Evolutionary conservation across 2,888 invertebrate species (phyloP), one percentile per base, ranked within the genome.

Genomic region (Strigamia transsilvanica): DNA sequence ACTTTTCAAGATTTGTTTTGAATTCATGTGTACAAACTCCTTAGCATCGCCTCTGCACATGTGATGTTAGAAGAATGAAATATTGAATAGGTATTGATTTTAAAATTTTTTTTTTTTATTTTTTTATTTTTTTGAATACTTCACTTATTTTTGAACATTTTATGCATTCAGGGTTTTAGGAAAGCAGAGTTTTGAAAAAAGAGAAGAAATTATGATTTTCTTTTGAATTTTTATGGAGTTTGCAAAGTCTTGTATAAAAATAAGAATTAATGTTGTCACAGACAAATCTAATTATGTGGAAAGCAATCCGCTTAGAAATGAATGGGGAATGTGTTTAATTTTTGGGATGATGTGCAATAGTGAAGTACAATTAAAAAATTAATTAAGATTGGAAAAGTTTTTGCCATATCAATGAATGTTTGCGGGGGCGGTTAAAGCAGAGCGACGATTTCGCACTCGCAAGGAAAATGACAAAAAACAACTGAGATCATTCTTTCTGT

Each of bases 21-120:
- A 66, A 66, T 27, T 21, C 27, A 66, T 66, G 66, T 66, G 66
- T 66, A 66, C 66, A 66, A 66, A 66, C 66, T 66, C 23, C 66
- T 66, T 66, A 66, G 66, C 66, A 66, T 66, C 66, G 23, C 66
- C 66, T 21, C 23, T 21, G 66, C 66, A 66, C 66, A 66, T 66
- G 66, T 23, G 66, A 7, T 66, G 66, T 66, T 23, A 66, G 66
- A 23, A 21, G 23, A 66, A 66, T 66, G 66, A 66, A 66, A 66
- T 66, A 66, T 66, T 66, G 23, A 66, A 66, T 23, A 27, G 12
- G 23, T 66, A 66, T 66, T 66, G 66, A 66, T 66, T 66, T 27
- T 21, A 12, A 21, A 23, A 9, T 5, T 21, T 6, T 10, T 61
- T 21, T 61, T 61, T 61, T 56, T 13, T 15, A 23, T 66, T 27